Conservation (phyloP, 2,113 vertebrate species). For the Nicator chloris region DNA sequence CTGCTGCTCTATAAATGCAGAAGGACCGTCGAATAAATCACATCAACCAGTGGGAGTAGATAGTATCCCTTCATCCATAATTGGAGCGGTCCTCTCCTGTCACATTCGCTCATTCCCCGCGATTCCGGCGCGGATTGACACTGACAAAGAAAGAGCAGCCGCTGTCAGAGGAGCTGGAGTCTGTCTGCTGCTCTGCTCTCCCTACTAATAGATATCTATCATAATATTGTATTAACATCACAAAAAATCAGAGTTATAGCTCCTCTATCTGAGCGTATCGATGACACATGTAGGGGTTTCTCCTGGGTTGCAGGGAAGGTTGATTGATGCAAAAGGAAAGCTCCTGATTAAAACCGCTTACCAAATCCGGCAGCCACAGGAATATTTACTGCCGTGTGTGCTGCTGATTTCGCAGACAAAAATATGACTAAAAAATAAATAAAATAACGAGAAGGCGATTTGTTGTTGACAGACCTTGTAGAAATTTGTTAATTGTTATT, state of each 20-base stretch:
- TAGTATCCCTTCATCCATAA: conserved; percentile 85
- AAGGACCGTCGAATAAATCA: conserved; percentile 85
- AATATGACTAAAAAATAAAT: background rate
- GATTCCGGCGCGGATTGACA: conserved; percentile 78
- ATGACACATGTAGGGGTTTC: conserved; percentile 10
- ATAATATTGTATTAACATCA: conserved; percentile 65
- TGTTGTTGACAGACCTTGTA: background rate
- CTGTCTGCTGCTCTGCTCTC: conserved; percentile 64
- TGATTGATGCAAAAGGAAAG: conserved; percentile 71
- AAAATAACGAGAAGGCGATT: rapidly evolving
- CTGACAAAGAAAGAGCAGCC: conserved; percentile 77
- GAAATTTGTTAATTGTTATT: background rate
- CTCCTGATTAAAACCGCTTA: conserved; percentile 25
- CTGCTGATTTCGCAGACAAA: background rate
- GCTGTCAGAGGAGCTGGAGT: conserved; percentile 76
- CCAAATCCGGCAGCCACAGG: background rate
- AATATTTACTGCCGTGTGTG: background rate
- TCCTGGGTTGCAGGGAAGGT: background rate
- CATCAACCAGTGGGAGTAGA: conserved; percentile 85
- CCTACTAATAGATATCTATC: conserved; percentile 69
- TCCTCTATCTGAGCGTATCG: conserved; percentile 20
- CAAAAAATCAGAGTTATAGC: conserved; percentile 31
- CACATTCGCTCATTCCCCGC: conserved; percentile 74
- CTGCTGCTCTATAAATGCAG: conserved; percentile 78
- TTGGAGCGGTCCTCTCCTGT: conserved; percentile 84